Evolutionary conservation across 2,797 vertebrate species (phyloP).

Genomic region (Hoplostethus atlanticus): DNA sequence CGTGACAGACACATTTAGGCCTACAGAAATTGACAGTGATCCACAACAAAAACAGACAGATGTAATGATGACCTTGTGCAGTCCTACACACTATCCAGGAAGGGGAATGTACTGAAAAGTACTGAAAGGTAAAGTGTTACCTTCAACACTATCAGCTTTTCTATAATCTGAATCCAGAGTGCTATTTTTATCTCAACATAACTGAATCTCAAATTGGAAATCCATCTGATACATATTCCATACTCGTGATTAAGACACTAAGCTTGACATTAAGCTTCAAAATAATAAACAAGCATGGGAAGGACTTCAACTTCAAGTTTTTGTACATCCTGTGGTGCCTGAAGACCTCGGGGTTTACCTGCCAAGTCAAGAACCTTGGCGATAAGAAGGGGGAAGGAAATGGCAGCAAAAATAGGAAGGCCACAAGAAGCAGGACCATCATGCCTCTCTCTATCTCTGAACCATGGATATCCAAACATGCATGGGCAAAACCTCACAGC

Average conservation of each 20-base stretch:
- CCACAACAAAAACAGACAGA: conserved; percentile 36
- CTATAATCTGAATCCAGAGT: neutral
- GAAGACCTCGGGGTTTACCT: conserved; percentile 14
- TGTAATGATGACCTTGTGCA: conserved; percentile 39
- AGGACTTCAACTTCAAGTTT: neutral
- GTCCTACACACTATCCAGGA: conserved; percentile 25
- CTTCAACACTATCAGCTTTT: neutral
- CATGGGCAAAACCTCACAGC: conserved; percentile 30
- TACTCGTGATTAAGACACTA: neutral
- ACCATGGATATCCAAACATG: conserved; percentile 42
- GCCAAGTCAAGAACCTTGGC: conserved; percentile 25
- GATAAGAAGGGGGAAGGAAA: neutral
- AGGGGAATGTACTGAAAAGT: neutral
- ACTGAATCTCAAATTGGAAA: conserved; percentile 7
- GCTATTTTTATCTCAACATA: neutral
- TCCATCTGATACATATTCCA: too few relatives aligned
- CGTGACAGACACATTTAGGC: conserved; percentile 38
- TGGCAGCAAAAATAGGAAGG: conserved; percentile 27
- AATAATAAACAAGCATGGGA: neutral
- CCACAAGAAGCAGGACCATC: conserved; percentile 37
- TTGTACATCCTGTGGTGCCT: neutral
- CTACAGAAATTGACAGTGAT: conserved; percentile 19
- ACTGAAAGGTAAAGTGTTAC: neutral
- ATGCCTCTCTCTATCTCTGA: conserved; percentile 60
- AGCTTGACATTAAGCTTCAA: too few relatives aligned